Conservation (phyloP, 2,888 invertebrate species). For the Philereme vetulata region DNA sequence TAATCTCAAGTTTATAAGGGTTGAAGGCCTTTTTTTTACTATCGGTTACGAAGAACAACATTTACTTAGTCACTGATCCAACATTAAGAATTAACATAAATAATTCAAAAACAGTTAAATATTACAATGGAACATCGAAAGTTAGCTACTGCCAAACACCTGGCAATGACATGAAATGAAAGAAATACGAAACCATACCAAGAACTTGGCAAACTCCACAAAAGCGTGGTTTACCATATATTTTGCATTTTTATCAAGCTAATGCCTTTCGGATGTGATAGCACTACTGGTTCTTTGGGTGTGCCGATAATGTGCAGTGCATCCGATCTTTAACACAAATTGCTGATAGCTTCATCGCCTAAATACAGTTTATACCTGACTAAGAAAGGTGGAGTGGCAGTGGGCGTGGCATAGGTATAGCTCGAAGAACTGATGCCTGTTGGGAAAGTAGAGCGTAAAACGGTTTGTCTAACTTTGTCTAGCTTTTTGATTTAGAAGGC, state of each 20-base stretch:
- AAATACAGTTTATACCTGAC: background rate
- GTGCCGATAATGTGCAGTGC: constrained; percentile 9
- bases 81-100: background rate
- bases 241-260: constrained; percentile 12
- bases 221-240: constrained; percentile 1
- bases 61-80: background rate
- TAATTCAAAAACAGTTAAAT: background rate
- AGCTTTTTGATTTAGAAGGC: background rate
- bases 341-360: constrained; percentile 5
- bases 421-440: no score
- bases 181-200: background rate
- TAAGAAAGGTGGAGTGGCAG: no score
- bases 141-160: background rate
- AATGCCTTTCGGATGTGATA: constrained; percentile 15
- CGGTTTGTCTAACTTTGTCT: no score
- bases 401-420: no score
- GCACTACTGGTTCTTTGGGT: background rate
- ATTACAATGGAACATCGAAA: background rate
- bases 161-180: background rate
- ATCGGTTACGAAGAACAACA: background rate
- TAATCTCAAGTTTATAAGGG: no score
- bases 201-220: constrained; percentile 9
- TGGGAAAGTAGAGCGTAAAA: no score
- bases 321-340: constrained; percentile 8
- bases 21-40: no score